phyloP scores from a whole-genome alignment of 2,113 vertebrate species.

The Bolborhynchus lineola region DNA sequence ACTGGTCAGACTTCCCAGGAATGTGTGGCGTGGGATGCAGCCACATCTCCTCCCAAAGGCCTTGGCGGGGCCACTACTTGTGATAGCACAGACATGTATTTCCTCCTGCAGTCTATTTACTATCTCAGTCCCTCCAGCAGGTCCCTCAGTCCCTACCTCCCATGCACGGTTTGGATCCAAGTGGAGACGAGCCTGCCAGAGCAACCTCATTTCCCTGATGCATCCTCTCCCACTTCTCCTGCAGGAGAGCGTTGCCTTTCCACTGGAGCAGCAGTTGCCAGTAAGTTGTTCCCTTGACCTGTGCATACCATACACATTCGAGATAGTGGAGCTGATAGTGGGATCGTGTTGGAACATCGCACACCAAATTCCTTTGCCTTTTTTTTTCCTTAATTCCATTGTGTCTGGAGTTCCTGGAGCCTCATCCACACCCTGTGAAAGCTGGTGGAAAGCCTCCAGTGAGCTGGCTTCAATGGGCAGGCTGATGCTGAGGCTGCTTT shows the following conservation, averaged over 20 bases:
- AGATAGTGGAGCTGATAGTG: slow-evolving; percentile 71
- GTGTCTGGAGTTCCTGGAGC: slow-evolving; percentile 55
- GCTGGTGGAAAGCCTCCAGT: slow-evolving; percentile 47
- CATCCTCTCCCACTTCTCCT: not conserved
- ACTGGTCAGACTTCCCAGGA: not conserved
- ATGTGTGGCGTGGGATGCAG: accelerated
- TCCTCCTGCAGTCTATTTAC: not conserved
- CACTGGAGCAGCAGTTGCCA: slow-evolving; percentile 26
- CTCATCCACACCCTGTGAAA: slow-evolving; percentile 15
- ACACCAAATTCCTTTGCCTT: slow-evolving; percentile 41
- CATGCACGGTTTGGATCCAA: not conserved
- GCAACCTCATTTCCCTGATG: not conserved
- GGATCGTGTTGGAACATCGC: slow-evolving; percentile 72
- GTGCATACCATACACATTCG: slow-evolving; percentile 66
- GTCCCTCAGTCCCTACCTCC: not conserved
- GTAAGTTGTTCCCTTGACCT: slow-evolving; percentile 64
- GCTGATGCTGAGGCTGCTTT: not conserved
- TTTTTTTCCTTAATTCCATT: slow-evolving; percentile 61
- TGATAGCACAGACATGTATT: accelerated
- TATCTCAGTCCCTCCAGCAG: accelerated
- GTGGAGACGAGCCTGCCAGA: accelerated
- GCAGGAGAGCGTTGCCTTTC: not conserved
- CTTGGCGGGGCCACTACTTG: too few relatives aligned
- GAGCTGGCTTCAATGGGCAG: not conserved
- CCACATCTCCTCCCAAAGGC: not conserved